Conservation (phyloP, 2,113 vertebrate species). For the Alosa alosa region DNA sequence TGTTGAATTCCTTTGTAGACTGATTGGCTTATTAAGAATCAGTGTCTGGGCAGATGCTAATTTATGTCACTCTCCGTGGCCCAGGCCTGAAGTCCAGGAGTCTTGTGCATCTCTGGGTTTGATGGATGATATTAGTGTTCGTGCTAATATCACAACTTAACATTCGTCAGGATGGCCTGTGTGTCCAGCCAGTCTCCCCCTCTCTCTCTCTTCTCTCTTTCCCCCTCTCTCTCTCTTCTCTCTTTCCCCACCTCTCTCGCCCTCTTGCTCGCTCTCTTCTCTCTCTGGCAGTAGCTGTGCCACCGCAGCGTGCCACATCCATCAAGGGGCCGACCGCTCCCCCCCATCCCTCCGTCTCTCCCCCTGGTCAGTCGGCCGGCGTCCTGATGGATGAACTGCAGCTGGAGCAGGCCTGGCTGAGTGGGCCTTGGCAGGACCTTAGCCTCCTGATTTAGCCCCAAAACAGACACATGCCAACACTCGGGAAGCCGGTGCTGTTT, state of each 20-base stretch:
- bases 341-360: no score
- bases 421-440: background rate
- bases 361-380: background rate
- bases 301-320: background rate
- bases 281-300: background rate
- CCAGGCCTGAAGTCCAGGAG: background rate
- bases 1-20: background rate
- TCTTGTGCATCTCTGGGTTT: conserved; percentile 41
- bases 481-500: background rate
- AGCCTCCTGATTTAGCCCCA: background rate
- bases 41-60: conserved; percentile 48
- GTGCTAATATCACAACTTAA: conserved; percentile 45
- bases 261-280: background rate
- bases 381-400: conserved; percentile 1
- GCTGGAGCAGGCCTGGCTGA: background rate
- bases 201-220: background rate
- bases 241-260: background rate
- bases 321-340: background rate
- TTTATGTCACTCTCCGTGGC: conserved; percentile 43
- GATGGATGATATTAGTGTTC: conserved; percentile 54
- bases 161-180: conserved; percentile 34
- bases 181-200: conserved; percentile 30
- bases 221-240: background rate
- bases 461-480: background rate
- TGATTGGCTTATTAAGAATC: conserved; percentile 49